phyloP scores from a whole-genome alignment of 92 coral and sea anemone species.

The Zoanthus sansibaricus region DNA sequence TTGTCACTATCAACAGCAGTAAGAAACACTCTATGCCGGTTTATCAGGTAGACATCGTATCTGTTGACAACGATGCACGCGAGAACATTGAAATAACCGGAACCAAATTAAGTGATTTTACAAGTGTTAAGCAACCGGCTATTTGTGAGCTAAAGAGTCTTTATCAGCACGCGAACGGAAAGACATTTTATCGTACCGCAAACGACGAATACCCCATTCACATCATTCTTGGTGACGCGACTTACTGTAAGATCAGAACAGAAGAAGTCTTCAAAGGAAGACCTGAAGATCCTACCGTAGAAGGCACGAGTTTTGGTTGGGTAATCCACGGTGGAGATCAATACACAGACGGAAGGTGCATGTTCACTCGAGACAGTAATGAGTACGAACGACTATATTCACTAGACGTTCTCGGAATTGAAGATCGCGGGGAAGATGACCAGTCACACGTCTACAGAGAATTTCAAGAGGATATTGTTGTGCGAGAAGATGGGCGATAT shows the following conservation, averaged over 20 bases:
- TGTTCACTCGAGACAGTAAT: constrained; percentile 53
- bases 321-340: constrained; percentile 66
- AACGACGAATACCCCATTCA: constrained; percentile 33
- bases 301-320: constrained; percentile 76
- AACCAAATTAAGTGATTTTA: constrained; percentile 34
- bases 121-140: background rate
- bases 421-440: constrained; percentile 51
- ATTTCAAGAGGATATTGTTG: constrained; percentile 55
- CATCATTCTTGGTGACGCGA: constrained; percentile 55
- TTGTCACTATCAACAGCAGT: constrained; percentile 63
- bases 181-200: too few species aligned
- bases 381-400: constrained; percentile 46
- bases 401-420: constrained; percentile 60
- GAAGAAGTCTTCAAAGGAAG: constrained; percentile 57
- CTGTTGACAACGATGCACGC: constrained; percentile 48
- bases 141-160: constrained; percentile 50
- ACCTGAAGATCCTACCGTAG: constrained; percentile 67
- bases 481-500: constrained; percentile 50
- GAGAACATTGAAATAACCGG: constrained; percentile 47
- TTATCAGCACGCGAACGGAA: constrained; percentile 31
- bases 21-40: constrained; percentile 65
- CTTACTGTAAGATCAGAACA: constrained; percentile 53
- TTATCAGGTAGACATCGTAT: constrained; percentile 6
- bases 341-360: constrained; percentile 59
- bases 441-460: constrained; percentile 51